Percentiles rank a stretch among this genome's conserved stretches.
Evolutionary conservation across 2,888 invertebrate genomes (phyloP).

Genomic region (Sesia bembeciformis): DNA sequence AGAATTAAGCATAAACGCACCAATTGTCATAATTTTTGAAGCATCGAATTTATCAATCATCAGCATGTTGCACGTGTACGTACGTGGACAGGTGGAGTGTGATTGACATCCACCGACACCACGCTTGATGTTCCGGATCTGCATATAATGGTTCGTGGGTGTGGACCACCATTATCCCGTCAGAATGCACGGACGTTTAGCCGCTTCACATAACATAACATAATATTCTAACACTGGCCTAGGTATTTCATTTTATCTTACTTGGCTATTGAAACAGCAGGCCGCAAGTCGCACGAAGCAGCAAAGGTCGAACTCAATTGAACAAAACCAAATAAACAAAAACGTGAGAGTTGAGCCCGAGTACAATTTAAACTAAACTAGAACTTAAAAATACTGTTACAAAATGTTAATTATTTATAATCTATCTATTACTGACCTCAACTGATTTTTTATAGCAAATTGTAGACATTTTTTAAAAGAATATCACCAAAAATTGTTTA

Average conservation of each 20-base stretch:
- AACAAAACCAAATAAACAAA: not conserved
- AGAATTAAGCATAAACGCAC: too few relatives aligned
- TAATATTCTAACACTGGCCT: not conserved
- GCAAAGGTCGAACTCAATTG: conserved; percentile 1
- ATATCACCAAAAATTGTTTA: too few relatives aligned
- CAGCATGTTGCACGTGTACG: not conserved
- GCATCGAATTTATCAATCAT: too few relatives aligned
- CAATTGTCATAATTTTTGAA: too few relatives aligned
- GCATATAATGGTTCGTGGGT: conserved; percentile 64
- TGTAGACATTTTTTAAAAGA: too few relatives aligned
- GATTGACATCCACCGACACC: conserved; percentile 15
- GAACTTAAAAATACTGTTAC: too few relatives aligned
- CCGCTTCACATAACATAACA: not conserved
- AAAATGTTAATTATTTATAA: too few relatives aligned
- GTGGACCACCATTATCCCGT: conserved; percentile 45
- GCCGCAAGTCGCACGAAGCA: not conserved
- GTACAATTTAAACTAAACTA: too few relatives aligned
- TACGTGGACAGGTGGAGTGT: not conserved
- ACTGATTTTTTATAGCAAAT: too few relatives aligned
- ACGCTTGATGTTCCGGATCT: conserved; percentile 36
- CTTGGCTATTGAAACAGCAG: not conserved
- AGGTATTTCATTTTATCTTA: not conserved
- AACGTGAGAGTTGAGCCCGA: too few relatives aligned
- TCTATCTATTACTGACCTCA: too few relatives aligned
- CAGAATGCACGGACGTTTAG: conserved; percentile 31